Evolutionary conservation across 2,797 vertebrate species (phyloP).

Genomic region (Phalloptychus januarius): DNA sequence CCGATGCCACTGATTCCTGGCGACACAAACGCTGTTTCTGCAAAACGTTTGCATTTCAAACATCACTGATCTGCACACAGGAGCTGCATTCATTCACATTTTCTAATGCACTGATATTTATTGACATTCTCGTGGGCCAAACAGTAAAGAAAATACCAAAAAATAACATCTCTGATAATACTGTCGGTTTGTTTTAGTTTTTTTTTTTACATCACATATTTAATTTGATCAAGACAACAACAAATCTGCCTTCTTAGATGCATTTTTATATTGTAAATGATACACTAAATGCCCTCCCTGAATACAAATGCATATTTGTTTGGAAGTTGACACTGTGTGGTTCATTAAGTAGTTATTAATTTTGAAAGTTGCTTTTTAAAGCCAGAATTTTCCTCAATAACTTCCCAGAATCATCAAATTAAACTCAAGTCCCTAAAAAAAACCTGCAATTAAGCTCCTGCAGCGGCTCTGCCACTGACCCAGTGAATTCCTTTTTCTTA

Average conservation of each 20-base stretch:
- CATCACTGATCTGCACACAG: not conserved
- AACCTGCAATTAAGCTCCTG: not conserved
- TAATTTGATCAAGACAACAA: not conserved
- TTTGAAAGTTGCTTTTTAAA: not conserved
- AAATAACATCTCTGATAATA: not conserved
- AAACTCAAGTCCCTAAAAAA: not conserved
- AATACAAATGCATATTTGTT: not conserved
- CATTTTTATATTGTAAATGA: no score
- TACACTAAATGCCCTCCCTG: not conserved
- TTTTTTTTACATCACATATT: not conserved
- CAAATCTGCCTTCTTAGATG: no score
- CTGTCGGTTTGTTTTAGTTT: no score
- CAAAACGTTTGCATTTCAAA: not conserved
- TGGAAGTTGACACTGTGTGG: not conserved
- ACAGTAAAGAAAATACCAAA: not conserved
- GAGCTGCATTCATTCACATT: no score
- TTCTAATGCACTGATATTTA: not conserved
- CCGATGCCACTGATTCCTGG: not conserved
- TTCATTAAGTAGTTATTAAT: not conserved
- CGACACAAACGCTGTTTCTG: not conserved
- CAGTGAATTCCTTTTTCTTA: not conserved
- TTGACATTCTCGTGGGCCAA: not conserved
- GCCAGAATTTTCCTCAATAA: not conserved
- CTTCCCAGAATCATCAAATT: not conserved
- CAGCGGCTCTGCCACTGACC: not conserved